Base-by-base conservation (phyloP, 2,888 invertebrate species). In the Azorinus chamasolen region DNA sequence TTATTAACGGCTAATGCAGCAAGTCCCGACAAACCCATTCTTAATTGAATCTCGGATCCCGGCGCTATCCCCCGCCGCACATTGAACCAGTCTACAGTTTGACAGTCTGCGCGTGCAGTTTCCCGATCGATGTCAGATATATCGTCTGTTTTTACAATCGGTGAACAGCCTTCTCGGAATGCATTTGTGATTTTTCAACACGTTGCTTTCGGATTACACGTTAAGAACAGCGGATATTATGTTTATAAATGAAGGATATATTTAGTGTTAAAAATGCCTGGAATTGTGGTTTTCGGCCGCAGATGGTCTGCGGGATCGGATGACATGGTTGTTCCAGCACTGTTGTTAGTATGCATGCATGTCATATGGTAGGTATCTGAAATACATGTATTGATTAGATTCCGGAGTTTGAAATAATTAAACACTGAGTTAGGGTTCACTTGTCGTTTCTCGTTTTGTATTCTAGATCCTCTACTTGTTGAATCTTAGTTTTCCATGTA, bases 221-320 rank as follows among this genome's bases (percentile, higher is more conserved):
- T 32, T 32, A 6, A 32, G 32, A 32, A 10, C 5, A 14, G 24
- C 4, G 24, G 20, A 22, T 53, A 25, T 53, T 16, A 32, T 53
- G 53, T n/a, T n/a, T 27, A 12, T 25, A 18, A 37, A 20, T 64
- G 55, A 64, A 55, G 64, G 53, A 63, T 63, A 51, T 43, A 51
- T 51, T 25, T 41, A 12, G 50, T 63, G 41, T 24, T 48, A 48
- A 55, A 12, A 41, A 97, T 97, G 97, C 97, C 97, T 84, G 97
- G 97, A 85, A 95, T 97, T 90, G 96, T 97, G 86, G 96, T 96
- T 82, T 97, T 97, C 93, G 95, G 96, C 89, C 95, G 97, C 88
- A 95, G 97, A 87, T 97, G 97, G 97, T 96, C 96, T 91, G 96
- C 97, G 85, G 97, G 97, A 86, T 97, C 96, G 83, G 97, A 97